Evolutionary conservation across 2,888 invertebrate genomes (phyloP), one percentile per base, ranked within the genome.

Genomic region (Seira sanloemensis): DNA sequence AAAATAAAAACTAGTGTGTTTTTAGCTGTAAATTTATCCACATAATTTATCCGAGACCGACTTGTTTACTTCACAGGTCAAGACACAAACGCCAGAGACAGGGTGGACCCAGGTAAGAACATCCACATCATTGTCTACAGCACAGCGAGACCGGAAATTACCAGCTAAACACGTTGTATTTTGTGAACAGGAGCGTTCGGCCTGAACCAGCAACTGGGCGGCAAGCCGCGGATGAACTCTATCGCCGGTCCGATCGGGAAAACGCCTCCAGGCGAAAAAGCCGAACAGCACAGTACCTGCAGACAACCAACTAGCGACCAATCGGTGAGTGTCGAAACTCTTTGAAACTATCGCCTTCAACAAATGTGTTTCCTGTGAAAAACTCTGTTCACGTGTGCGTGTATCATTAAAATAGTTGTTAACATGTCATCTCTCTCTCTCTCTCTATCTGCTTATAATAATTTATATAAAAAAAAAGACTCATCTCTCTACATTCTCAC

Each of bases 211-310:
- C 78, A 82, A 23, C 76, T 72, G 46, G 58, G 84, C 66, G 86
- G 88, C 19, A 89, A 89, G 71, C 86, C 87, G n/a, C 78, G 86
- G 21, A 76, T 88, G 88, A 89, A 89, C 74, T 88, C 89, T 1
- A 88, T 85, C 25, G 85, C 80, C 19, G 86, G 85, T 58, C 72
- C 75, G 18, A 72, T 78, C 25, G 86, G 84, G 25, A 89, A 88
- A 75, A 86, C 87, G 18, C 85, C 86, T 21, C 69, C 85, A 12
- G 7, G 21, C 67, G 9, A 84, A 84, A 71, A 86, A 87, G 46
- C 85, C 86, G 23, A 50, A 72, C 46, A 87, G 88, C 54, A 86
- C 86, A 19, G 83, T 73, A 21, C 68, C 86, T 21, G 84, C 86
- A 7, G 89, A 89, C n/a, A 89, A 86, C 69, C 87, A 87, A 78